Conservation (phyloP, 2,797 vertebrate species). For the Anguilla obscura region DNA sequence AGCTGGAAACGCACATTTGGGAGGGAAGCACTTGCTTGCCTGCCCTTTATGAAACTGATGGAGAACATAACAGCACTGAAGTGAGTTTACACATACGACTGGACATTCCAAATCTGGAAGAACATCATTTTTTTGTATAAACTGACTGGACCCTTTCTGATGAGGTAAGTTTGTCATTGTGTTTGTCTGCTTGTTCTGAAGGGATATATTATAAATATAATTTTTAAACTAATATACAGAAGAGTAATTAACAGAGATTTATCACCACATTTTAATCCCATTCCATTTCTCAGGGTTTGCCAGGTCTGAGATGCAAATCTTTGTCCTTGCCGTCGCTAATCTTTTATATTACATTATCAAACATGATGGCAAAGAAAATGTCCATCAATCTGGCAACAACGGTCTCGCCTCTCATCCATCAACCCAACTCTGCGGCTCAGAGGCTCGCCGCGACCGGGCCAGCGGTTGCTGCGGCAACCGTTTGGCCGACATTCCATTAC, state of each 20-base stretch:
- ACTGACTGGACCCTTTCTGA: not conserved
- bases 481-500: not conserved
- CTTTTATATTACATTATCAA: slow-evolving; percentile 4
- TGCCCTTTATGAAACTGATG: not conserved
- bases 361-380: not conserved
- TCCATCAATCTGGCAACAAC: slow-evolving; percentile 12
- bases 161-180: not conserved
- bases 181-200: not conserved
- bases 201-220: not conserved
- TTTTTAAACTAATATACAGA: not conserved
- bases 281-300: not conserved
- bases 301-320: not conserved
- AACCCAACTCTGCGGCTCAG: not conserved
- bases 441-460: not conserved
- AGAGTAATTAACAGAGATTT: not conserved
- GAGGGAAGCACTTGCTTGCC: not conserved
- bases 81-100: not conserved
- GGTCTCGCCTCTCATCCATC: not conserved
- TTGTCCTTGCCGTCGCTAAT: not conserved
- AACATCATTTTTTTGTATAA: not conserved
- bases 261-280: not conserved
- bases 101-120: not conserved
- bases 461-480: not conserved
- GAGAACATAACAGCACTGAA: not conserved
- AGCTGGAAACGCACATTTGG: not conserved